Evolutionary conservation across 2,113 vertebrate species (phyloP), one percentile per base, ranked within the genome.

Genomic region (Ochotona princeps): DNA sequence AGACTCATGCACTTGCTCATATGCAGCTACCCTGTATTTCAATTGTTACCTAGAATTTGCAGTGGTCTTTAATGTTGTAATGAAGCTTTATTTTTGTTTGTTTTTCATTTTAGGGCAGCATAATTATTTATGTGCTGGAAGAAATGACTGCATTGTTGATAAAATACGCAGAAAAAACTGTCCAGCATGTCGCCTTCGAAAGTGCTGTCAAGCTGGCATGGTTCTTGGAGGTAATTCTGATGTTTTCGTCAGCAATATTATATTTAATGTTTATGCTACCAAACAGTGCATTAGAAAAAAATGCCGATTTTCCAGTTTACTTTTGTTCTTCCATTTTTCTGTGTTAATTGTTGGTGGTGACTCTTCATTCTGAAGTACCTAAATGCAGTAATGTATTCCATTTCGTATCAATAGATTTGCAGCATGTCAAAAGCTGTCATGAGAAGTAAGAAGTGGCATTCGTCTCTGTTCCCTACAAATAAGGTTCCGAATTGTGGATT

Each of bases 121-220:
- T 96, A 99, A 99, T 93, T 99, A 99, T 94, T 98, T 99, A 35
- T 99, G 99, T 90, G 99, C 99, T n/a, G 99, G 99, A 94, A 98
- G 99, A 93, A 99, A 99, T 63, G 99, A 99, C 97, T 99, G 99
- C 97, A 99, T 99, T 93, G 99, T 99, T 61, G 99, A 99, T 98
- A 99, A 99, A 97, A 99, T 99, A 89, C 98, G 99, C 82, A 99
- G 99, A 91, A 99, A 99, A 97, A 99, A 99, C 95, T 99, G 99
- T 93, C 99, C 99, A 1, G 99, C 99, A 0, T 99, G 99, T 97
- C 99, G 99, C 73, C 98, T 99, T 74, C 97, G 99, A 96, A 99
- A 99, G 96, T 99, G 99, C 97, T 99, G 99, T 94, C 99, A 99
- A 94, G 99, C 99, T 0, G 99, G 99, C 83, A 99, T 99, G 99